Conservation (phyloP, 2,113 vertebrate genomes). For the Silurus meridionalis region DNA sequence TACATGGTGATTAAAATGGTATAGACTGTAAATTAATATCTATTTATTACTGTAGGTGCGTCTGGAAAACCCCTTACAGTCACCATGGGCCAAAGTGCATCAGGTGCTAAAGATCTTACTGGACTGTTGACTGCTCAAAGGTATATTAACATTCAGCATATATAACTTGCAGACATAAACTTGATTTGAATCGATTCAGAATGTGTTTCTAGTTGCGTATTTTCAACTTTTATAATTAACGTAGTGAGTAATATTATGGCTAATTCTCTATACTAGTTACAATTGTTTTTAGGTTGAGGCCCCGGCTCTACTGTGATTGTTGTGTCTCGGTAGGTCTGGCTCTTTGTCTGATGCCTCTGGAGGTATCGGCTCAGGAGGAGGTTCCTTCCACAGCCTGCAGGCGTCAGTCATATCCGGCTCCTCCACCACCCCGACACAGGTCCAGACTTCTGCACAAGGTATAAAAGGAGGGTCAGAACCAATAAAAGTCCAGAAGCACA, state of each 20-base stretch:
- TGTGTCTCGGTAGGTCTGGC: conserved; percentile 47
- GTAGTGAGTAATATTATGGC: background rate
- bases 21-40: background rate
- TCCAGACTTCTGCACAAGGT: conserved; percentile 84
- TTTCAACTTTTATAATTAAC: no score
- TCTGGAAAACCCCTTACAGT: conserved; percentile 80
- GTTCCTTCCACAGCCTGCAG: conserved; percentile 84
- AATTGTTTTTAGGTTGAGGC: background rate
- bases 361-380: conserved; percentile 74
- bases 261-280: background rate
- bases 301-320: background rate
- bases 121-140: conserved; percentile 84
- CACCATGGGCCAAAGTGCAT: conserved; percentile 75
- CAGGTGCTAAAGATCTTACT: conserved; percentile 82
- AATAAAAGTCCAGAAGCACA: background rate
- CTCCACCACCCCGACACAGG: conserved; percentile 69
- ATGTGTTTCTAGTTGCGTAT: no score
- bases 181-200: no score
- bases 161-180: no score
- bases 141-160: conserved; percentile 59
- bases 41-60: conserved; percentile 60
- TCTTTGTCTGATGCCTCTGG: conserved; percentile 73
- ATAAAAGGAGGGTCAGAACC: conserved; percentile 46
- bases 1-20: no score
- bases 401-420: conserved; percentile 77